phyloP scores from a whole-genome alignment of 2,113 vertebrate species.

The Mastomys coucha region DNA sequence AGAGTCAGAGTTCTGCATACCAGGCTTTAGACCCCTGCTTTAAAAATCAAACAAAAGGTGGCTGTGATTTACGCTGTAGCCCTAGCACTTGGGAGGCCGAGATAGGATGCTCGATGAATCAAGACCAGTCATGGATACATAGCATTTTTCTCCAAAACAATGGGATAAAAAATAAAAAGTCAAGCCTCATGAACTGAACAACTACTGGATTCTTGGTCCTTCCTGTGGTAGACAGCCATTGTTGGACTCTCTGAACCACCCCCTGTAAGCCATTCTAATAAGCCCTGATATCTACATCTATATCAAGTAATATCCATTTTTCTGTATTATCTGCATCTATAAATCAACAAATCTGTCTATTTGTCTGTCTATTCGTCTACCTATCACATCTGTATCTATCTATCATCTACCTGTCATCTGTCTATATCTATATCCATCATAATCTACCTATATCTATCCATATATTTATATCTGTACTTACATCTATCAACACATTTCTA shows the following conservation, averaged over 20 bases:
- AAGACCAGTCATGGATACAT: too few species aligned
- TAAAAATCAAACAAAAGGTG: neutral
- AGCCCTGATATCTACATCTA: neutral
- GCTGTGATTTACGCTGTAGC: too few species aligned
- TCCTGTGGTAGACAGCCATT: neutral
- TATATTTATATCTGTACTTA: neutral
- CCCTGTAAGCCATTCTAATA: neutral
- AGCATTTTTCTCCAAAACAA: neutral
- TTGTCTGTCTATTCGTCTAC: neutral
- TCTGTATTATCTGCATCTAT: neutral
- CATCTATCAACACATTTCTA: too few species aligned
- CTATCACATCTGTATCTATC: neutral
- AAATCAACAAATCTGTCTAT: too few species aligned
- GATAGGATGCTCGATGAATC: neutral
- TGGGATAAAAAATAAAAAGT: too few species aligned
- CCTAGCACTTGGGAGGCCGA: neutral
- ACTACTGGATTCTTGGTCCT: neutral
- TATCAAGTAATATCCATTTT: neutral
- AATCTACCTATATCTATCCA: neutral
- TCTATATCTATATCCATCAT: neutral
- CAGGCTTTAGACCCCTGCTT: neutral
- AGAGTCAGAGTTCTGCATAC: rapidly evolving
- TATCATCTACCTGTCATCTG: neutral
- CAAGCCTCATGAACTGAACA: neutral
- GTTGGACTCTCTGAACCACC: neutral